phyloP scores from a whole-genome alignment of 2,797 vertebrate genomes.

The Enteromius treurensis region DNA sequence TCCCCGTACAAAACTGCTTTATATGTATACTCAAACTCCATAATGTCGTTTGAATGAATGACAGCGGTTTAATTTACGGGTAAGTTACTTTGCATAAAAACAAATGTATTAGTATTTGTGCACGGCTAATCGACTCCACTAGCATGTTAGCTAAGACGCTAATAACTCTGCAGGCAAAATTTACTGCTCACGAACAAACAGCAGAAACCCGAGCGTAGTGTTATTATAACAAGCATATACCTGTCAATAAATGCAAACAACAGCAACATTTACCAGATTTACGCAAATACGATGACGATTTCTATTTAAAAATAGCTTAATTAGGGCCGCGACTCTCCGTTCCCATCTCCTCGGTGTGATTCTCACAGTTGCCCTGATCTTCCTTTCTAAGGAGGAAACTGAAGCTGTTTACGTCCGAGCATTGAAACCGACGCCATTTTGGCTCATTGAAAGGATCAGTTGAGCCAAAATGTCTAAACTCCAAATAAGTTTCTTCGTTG shows the following conservation, averaged over 20 bases:
- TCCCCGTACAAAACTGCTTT: background rate
- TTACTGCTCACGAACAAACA: constrained; percentile 3
- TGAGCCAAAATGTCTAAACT: constrained; percentile 43
- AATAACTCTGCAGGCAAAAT: constrained; percentile 37
- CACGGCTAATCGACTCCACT: background rate
- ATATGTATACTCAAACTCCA: background rate
- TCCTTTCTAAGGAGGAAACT: constrained; percentile 58
- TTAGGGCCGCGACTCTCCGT: constrained; percentile 38
- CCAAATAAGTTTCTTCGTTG: background rate
- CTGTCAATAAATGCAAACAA: background rate
- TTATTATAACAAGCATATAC: background rate
- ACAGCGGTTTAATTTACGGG: background rate
- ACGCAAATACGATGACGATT: background rate
- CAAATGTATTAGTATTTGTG: background rate
- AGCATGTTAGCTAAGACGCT: constrained; percentile 6
- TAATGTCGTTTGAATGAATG: too few relatives aligned
- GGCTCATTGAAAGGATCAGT: constrained; percentile 17
- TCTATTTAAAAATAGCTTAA: constrained; percentile 5
- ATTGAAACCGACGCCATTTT: constrained; percentile 56
- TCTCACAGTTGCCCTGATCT: constrained; percentile 48
- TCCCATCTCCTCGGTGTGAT: constrained; percentile 49
- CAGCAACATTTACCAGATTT: background rate
- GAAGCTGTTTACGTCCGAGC: constrained; percentile 45
- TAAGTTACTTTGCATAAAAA: background rate
- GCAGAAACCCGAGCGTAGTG: background rate